Conservation (phyloP, 2,113 vertebrate species). For the Protomyctophum bolini region DNA sequence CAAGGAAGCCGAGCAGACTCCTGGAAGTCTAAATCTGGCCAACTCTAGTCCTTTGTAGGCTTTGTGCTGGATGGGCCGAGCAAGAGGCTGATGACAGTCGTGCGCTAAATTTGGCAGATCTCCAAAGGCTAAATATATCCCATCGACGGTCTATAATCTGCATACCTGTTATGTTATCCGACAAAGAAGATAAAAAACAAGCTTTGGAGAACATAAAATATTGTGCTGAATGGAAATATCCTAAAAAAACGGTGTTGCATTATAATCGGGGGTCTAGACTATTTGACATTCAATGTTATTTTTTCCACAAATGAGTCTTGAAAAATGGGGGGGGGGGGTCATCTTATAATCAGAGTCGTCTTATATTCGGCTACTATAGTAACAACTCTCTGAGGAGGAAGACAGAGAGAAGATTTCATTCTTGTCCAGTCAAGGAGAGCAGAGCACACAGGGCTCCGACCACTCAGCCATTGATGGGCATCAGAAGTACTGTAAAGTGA, state of each 20-base stretch:
- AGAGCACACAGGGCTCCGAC: neutral
- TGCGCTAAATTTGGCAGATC: slow-evolving; percentile 17
- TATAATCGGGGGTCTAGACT: no score
- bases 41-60: slow-evolving; percentile 22
- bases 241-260: no score
- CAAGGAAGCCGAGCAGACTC: neutral
- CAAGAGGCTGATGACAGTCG: slow-evolving; percentile 57
- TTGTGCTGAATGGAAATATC: no score
- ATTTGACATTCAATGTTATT: no score
- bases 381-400: no score
- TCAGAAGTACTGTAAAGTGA: neutral
- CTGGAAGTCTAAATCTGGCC: slow-evolving; percentile 48
- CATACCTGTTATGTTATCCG: neutral
- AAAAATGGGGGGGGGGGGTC: no score
- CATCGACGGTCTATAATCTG: neutral
- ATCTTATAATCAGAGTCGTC: no score
- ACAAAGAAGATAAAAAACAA: no score
- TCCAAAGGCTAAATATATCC: slow-evolving; percentile 2
- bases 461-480: neutral
- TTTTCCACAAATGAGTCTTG: no score
- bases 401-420: no score
- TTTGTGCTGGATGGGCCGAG: neutral
- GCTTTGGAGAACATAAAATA: no score
- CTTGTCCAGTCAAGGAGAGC: neutral
- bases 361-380: no score